phyloP scores from a whole-genome alignment of 2,888 invertebrate genomes.

The Schizotus pectinicornis region DNA sequence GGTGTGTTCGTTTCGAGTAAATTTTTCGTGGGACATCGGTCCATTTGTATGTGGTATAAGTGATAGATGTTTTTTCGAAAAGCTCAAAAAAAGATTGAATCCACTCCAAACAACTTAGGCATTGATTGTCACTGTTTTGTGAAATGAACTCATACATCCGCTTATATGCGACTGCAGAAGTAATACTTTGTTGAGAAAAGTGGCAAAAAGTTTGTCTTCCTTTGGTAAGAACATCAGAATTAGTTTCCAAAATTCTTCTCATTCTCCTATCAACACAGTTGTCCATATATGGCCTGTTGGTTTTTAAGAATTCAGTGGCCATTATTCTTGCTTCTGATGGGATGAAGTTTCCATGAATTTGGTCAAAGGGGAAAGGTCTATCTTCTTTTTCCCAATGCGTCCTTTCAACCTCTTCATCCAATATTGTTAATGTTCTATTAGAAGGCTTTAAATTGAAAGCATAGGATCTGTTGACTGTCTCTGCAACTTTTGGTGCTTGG shows the following conservation, averaged over 20 bases:
- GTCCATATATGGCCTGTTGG: constrained; percentile 12
- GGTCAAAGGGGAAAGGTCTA: constrained; percentile 31
- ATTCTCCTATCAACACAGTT: constrained; percentile 25
- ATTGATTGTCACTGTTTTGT: too few species aligned
- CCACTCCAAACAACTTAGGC: too few species aligned
- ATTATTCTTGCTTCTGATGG: constrained; percentile 31
- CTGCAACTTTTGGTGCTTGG: constrained; percentile 42
- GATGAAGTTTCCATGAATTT: constrained; percentile 37
- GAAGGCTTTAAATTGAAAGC: constrained; percentile 37
- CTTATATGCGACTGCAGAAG: constrained; percentile 34
- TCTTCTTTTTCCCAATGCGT: constrained; percentile 34
- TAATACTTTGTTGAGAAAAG: constrained; percentile 29
- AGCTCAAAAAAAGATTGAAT: too few species aligned
- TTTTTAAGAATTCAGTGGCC: constrained; percentile 26
- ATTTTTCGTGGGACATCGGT: too few species aligned
- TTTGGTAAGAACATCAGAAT: constrained; percentile 35
- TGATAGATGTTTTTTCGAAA: too few species aligned
- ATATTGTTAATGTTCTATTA: too few species aligned
- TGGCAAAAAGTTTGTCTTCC: constrained; percentile 37
- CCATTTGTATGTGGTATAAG: too few species aligned
- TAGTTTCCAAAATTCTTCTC: constrained; percentile 16
- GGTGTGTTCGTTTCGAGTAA: too few species aligned
- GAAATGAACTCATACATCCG: constrained; percentile 31
- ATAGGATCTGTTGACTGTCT: constrained; percentile 36
- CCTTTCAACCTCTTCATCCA: constrained; percentile 19